Evolutionary conservation across 1,140 invertebrate genomes (phyloP), one percentile per base, ranked within the genome.

Genomic region (Cotesia chilonis): DNA sequence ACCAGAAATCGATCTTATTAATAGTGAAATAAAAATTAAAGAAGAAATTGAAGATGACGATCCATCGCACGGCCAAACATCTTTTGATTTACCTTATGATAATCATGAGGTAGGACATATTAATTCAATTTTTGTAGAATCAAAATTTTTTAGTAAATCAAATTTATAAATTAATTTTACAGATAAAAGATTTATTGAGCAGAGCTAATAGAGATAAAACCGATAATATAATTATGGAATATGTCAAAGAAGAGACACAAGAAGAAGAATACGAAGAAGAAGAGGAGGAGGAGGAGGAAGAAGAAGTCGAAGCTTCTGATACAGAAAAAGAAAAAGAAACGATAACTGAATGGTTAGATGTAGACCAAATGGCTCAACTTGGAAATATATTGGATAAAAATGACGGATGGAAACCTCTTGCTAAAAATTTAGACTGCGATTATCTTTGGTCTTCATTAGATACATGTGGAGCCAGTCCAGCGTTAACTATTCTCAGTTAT

Each of bases 341-440:
- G 1, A 36, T 73, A 14, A 63, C 66, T 20, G 68, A 74, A 9
- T 70, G 68, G 41, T 69, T 84, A 38, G 77, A 72, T 4, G 55
- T 75, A 41, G 74, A 77, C 4, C 68, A 77, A 3, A 78, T 83
- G 28, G 57, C 79, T 6, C 64, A 77, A 60, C 72, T 87, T 6
- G 78, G 77, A 0, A 7, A 6, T 0, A 77, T 87, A 63, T 66
- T 87, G 9, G 82, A 87, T 41, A 77, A 78, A 72, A 82, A 85
- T 12, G 64, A 76, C 64, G 82, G 78, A 0, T 87, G 86, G 86
- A 74, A 79, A 38, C 81, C 81, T 74, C 75, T 87, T 4, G 83
- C 81, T 0, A 76, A 82, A 20, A 71, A 79, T 68, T 79, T 83
- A 4, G 80, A 82, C 4, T 78, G 81, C 41, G 79, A 81, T n/a